A percentile compares a stretch with the other conserved stretches of the same genome.
Evolutionary conservation across 2,888 invertebrate species (phyloP).

Genomic region (Cheilosia pagana): DNA sequence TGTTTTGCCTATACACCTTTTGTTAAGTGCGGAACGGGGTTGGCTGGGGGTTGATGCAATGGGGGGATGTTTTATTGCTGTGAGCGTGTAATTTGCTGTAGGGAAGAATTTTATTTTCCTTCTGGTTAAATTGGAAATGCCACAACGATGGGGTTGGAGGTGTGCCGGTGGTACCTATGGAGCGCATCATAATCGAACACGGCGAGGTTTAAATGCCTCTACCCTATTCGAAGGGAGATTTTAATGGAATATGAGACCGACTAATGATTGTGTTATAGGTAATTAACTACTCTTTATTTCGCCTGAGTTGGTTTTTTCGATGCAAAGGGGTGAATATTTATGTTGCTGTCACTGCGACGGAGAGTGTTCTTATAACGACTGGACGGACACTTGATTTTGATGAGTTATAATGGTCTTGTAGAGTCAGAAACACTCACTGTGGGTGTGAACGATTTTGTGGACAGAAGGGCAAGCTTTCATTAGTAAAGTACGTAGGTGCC

Average conservation of each 20-base stretch:
- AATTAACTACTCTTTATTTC: slow-evolving; percentile 2
- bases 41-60: slow-evolving; percentile 41
- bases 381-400: too few relatives aligned
- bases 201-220: background rate
- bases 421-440: too few relatives aligned
- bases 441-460: too few relatives aligned
- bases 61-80: slow-evolving; percentile 64
- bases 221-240: background rate
- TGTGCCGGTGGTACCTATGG: background rate
- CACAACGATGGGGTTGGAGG: slow-evolving; percentile 20
- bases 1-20: slow-evolving; percentile 39
- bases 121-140: slow-evolving; percentile 35
- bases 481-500: too few relatives aligned
- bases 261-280: slow-evolving; percentile 50
- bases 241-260: background rate
- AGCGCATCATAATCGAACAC: slow-evolving; percentile 33
- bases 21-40: slow-evolving; percentile 23
- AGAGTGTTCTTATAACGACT: too few relatives aligned
- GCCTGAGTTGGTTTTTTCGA: too few relatives aligned
- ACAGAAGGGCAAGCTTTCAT: too few relatives aligned
- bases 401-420: too few relatives aligned
- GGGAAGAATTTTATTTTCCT: slow-evolving; percentile 20
- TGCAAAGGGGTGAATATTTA: too few relatives aligned
- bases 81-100: slow-evolving; percentile 59
- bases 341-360: too few relatives aligned